Conservation (phyloP, 37 sponge, comb jelly and placozoan species). For the Spongilla lacustris region DNA sequence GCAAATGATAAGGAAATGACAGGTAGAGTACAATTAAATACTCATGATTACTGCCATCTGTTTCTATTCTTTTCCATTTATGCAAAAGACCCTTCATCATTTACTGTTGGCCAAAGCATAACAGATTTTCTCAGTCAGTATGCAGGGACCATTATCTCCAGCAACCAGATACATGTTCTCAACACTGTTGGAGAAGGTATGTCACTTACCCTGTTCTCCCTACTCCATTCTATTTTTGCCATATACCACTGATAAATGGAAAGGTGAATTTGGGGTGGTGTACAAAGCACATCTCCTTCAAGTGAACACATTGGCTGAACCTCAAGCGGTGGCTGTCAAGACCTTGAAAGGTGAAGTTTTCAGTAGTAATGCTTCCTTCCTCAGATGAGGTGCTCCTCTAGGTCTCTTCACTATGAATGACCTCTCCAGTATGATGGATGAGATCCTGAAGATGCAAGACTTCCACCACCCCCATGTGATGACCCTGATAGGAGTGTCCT, state of each 20-base stretch:
- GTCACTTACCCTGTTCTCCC: not conserved
- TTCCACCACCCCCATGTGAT: constrained; percentile 47
- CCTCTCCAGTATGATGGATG: constrained; percentile 20
- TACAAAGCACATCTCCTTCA: constrained; percentile 39
- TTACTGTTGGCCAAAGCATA: too few relatives aligned
- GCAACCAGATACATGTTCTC: constrained; percentile 2
- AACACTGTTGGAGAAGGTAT: constrained; percentile 50
- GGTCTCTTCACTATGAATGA: constrained; percentile 27
- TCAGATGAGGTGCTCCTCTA: not conserved
- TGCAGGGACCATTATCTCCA: constrained; percentile 14
- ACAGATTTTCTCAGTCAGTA: too few relatives aligned
- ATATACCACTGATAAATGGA: not conserved
- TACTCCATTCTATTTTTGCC: too few relatives aligned
- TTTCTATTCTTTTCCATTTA: too few relatives aligned
- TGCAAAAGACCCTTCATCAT: too few relatives aligned
- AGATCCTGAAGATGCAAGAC: constrained; percentile 37
- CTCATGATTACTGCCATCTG: too few relatives aligned
- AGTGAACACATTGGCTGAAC: not conserved
- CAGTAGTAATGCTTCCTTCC: not conserved
- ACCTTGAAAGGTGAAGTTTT: constrained; percentile 44
- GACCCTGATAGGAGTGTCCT: constrained; percentile 46
- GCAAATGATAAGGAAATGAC: too few relatives aligned
- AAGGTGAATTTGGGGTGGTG: constrained; percentile 65
- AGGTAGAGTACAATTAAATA: too few relatives aligned
- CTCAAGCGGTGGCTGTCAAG: constrained; percentile 51